Evolutionary conservation across 2,113 vertebrate genomes (phyloP).

Genomic region (Regulus satrapa): DNA sequence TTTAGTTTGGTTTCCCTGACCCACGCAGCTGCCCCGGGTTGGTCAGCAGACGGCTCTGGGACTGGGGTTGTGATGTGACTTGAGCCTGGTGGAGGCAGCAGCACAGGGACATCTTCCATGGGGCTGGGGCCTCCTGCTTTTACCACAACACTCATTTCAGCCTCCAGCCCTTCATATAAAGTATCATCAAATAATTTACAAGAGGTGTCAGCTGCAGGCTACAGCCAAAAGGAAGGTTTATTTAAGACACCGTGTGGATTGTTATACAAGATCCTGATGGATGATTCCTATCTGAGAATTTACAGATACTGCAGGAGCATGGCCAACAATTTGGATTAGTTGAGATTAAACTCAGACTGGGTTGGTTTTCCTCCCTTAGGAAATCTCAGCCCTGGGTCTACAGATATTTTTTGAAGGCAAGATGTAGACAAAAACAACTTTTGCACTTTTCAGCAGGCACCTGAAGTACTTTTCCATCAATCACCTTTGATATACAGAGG

Average conservation of each 20-base stretch:
- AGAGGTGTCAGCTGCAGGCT: slow-evolving; percentile 23
- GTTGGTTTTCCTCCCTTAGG: slow-evolving; percentile 29
- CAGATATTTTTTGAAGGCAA: neutral
- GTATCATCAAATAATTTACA: neutral
- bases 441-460: slow-evolving; percentile 17
- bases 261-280: slow-evolving; percentile 46
- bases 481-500: slow-evolving; percentile 58
- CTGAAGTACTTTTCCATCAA: slow-evolving; percentile 57
- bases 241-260: slow-evolving; percentile 32
- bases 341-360: slow-evolving; percentile 42
- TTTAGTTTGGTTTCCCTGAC: neutral
- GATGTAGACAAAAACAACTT: slow-evolving; percentile 10
- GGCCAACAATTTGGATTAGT: slow-evolving; percentile 58
- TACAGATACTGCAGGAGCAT: slow-evolving; percentile 40
- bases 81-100: fast-evolving
- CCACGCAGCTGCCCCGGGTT: fast-evolving
- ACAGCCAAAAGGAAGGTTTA: slow-evolving; percentile 23
- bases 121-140: neutral
- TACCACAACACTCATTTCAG: neutral
- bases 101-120: neutral
- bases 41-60: neutral
- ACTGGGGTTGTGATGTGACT: neutral
- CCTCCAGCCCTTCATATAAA: neutral
- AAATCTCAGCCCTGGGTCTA: slow-evolving; percentile 25
- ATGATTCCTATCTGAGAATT: slow-evolving; percentile 57